These are phyloP conservation scores for Sinocyclocheilus anshuiensis DNA, from an alignment of 2,113 vertebrate species.

Conservation along the genomic window DNA sequence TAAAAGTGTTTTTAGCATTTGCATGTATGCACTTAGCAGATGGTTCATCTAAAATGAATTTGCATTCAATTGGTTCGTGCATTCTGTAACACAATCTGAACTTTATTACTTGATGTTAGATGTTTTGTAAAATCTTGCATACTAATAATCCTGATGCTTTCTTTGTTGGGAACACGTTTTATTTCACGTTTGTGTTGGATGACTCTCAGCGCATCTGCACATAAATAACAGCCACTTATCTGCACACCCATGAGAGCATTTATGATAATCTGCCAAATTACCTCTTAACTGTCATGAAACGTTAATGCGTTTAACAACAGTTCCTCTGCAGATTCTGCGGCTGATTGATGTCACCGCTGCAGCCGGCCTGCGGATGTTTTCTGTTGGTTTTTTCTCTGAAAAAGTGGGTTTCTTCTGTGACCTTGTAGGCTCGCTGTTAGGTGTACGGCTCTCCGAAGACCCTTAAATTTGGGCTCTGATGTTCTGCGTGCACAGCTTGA, in stretches of 20 bases:
- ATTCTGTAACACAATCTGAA: background rate
- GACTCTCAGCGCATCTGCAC: background rate
- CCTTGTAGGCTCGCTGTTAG: slow-evolving; percentile 73
- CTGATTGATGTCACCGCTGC: slow-evolving; percentile 81
- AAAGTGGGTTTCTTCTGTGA: slow-evolving; percentile 84
- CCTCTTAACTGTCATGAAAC: slow-evolving; percentile 4
- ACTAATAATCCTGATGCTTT: background rate
- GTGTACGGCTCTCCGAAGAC: slow-evolving; percentile 82
- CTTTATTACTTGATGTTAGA: background rate
- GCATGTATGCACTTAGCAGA: background rate
- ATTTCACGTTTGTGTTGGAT: slow-evolving; percentile 14
- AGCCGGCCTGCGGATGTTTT: slow-evolving; percentile 69
- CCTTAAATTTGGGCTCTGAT: slow-evolving; percentile 85
- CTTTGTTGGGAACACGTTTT: background rate
- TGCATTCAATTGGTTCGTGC: too few relatives aligned
- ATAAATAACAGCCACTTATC: slow-evolving; percentile 40
- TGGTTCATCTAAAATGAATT: background rate
- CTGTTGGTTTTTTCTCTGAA: slow-evolving; percentile 71
- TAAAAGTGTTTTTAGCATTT: background rate
- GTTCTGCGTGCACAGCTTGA: slow-evolving; percentile 83
- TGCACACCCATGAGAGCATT: background rate
- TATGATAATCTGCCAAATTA: slow-evolving; percentile 14
- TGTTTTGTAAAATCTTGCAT: background rate
- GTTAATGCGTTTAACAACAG: slow-evolving; percentile 46
- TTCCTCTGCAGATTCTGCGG: slow-evolving; percentile 75